Evolutionary conservation across 2,888 invertebrate species (phyloP).

Genomic region (Heteromurus nitidus): DNA sequence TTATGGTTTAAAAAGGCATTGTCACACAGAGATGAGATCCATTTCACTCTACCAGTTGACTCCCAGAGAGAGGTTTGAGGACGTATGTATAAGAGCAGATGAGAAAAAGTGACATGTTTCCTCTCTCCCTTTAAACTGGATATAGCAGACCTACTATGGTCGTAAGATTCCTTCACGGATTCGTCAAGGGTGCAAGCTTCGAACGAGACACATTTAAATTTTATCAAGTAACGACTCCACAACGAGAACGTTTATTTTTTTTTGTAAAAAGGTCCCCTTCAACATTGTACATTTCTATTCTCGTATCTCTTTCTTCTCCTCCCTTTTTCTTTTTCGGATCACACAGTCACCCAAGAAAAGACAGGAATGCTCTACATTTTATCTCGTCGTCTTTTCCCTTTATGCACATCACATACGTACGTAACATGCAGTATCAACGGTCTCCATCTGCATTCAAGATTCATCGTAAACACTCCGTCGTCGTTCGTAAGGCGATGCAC

Average conservation of each 20-base stretch:
- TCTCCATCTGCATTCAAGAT: constrained; percentile 21
- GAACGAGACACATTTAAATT: not conserved
- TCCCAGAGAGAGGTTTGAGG: constrained; percentile 3
- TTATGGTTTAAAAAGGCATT: not conserved
- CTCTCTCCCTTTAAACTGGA: constrained; percentile 6
- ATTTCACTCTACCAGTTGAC: constrained; percentile 26
- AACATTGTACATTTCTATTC: not conserved
- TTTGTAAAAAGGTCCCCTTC: not conserved
- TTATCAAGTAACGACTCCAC: constrained; percentile 12
- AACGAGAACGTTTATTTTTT: not conserved
- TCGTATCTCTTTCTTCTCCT: too few species aligned
- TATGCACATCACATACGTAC: too few species aligned
- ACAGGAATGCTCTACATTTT: constrained; percentile 33
- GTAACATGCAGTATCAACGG: constrained; percentile 19
- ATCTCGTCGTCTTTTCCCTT: constrained; percentile 28
- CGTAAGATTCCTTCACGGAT: not conserved
- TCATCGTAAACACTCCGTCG: not conserved
- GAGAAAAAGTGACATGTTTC: constrained; percentile 16
- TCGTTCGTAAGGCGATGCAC: too few species aligned
- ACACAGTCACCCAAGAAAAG: constrained; percentile 22
- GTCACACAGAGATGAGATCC: not conserved
- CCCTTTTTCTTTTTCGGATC: constrained; percentile 22
- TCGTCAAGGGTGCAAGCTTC: not conserved
- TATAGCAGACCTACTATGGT: too few species aligned
- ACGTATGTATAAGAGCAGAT: too few species aligned